These are phyloP conservation scores for Mormoops blainvillei DNA, from an alignment of 2,113 vertebrate genomes.

Conservation along the genomic window DNA sequence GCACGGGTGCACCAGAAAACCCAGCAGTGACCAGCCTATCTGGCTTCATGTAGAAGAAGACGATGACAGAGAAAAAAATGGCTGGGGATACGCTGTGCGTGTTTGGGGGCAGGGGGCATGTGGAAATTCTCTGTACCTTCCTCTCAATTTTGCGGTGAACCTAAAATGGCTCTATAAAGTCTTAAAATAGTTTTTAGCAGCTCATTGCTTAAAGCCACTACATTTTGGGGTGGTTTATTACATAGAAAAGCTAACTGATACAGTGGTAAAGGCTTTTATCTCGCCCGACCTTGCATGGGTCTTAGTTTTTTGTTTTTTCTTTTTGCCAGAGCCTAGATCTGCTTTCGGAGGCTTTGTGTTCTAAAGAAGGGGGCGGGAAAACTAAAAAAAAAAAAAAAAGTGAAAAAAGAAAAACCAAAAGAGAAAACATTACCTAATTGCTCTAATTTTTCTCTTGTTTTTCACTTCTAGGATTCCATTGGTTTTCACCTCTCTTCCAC, in stretches of 20 bases:
- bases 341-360: background rate
- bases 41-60: background rate
- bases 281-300: background rate
- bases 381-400: background rate
- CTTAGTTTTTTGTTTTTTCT: background rate
- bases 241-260: background rate
- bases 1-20: rapidly evolving
- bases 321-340: background rate
- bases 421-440: background rate
- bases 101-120: too few species aligned
- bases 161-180: background rate
- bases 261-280: background rate
- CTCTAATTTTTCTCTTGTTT: background rate
- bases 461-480: background rate
- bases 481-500: background rate
- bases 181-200: background rate
- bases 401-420: background rate
- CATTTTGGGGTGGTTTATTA: background rate
- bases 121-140: background rate
- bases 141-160: background rate
- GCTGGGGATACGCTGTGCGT: background rate
- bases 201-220: background rate
- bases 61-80: background rate
- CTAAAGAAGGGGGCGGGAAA: background rate
- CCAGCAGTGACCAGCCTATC: background rate